Conservation (phyloP, 2,888 invertebrate genomes). For the Habrosyne pyritoides region DNA sequence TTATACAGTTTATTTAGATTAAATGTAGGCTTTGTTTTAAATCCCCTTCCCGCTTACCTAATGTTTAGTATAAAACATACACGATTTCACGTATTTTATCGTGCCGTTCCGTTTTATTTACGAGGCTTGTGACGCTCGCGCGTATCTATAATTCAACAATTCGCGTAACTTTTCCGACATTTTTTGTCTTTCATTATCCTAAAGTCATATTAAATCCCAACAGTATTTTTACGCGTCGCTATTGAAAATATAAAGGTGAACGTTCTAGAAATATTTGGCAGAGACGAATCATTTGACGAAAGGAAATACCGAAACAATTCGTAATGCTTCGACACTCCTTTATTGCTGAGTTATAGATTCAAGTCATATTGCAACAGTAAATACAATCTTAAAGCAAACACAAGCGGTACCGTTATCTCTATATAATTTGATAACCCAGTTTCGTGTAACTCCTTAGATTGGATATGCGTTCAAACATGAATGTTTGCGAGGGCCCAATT, state of each 20-base stretch:
- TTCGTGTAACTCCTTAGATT: slow-evolving; percentile 17
- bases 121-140: slow-evolving; percentile 2
- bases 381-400: slow-evolving; percentile 14
- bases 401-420: background rate
- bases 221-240: background rate
- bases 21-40: slow-evolving; percentile 6
- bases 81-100: background rate
- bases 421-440: slow-evolving; percentile 43
- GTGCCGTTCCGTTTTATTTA: background rate
- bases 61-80: background rate
- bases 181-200: slow-evolving; percentile 1
- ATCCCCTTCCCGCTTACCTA: slow-evolving; percentile 1
- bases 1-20: slow-evolving; percentile 9
- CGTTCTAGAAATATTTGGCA: slow-evolving; percentile 4
- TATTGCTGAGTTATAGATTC: background rate
- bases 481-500: slow-evolving; percentile 44
- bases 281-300: background rate
- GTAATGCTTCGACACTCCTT: slow-evolving; percentile 1
- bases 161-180: slow-evolving; percentile 4
- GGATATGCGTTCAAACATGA: slow-evolving; percentile 37
- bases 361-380: background rate
- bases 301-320: background rate
- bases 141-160: slow-evolving; percentile 1
- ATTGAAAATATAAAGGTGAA: slow-evolving; percentile 4
- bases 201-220: slow-evolving; percentile 5